These are phyloP conservation scores for Dicycla oo DNA, from an alignment of 2,888 invertebrate genomes.

Conservation along the genomic window DNA sequence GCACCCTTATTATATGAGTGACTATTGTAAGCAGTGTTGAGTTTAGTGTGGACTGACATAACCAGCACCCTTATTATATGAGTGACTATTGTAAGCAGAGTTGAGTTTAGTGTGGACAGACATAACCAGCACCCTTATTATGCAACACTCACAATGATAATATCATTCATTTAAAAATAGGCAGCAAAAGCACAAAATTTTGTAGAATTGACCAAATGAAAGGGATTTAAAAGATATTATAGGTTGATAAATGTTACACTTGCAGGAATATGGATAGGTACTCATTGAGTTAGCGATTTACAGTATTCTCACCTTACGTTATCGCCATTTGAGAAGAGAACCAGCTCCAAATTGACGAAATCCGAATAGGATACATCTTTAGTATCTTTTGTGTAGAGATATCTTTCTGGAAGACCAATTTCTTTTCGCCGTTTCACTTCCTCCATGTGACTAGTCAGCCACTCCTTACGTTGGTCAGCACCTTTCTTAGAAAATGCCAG, in stretches of 20 bases:
- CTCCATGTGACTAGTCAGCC: constrained; percentile 99
- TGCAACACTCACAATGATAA: neutral
- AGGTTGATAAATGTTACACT: neutral
- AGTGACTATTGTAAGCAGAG: too few species aligned
- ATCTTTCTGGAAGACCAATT: constrained; percentile 96
- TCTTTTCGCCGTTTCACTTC: constrained; percentile 96
- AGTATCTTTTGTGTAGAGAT: constrained; percentile 97
- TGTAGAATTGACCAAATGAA: neutral
- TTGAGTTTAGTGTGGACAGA: too few species aligned
- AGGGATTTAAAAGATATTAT: neutral
- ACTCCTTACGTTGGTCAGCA: constrained; percentile 98
- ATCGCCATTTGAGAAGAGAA: constrained; percentile 98
- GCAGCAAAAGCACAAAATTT: too few species aligned
- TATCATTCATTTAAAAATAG: neutral
- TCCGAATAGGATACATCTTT: constrained; percentile 95
- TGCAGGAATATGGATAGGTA: neutral
- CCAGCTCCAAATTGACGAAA: constrained; percentile 98
- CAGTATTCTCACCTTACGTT: constrained; percentile 92
- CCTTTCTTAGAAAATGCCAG: constrained; percentile 99
- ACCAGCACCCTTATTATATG: too few species aligned
- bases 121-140: too few species aligned
- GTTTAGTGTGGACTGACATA: too few species aligned
- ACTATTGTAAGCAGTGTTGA: too few species aligned
- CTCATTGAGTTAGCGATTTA: neutral
- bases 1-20: too few species aligned